A percentile compares a stretch with the other conserved stretches of the same genome.
These are phyloP conservation scores for Peromyscus polionotus DNA, from an alignment of 2,113 vertebrate genomes.

Conservation along the genomic window DNA sequence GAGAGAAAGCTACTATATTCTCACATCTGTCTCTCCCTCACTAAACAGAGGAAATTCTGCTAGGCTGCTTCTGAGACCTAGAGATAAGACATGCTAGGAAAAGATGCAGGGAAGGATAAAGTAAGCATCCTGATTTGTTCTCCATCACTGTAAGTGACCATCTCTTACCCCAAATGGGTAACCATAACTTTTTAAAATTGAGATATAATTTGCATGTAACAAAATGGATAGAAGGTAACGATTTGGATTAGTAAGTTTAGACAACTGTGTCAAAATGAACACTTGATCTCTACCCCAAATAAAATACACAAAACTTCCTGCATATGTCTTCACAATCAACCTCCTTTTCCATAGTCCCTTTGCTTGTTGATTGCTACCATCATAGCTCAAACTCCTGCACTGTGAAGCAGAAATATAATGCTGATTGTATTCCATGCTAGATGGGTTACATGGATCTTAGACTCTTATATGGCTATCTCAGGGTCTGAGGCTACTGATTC, in stretches of 20 bases:
- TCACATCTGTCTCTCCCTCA: not conserved
- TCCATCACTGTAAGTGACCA: not conserved
- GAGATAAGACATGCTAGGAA: not conserved
- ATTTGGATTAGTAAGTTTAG: constrained; percentile 18
- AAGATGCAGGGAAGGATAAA: not conserved
- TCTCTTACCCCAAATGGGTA: not conserved
- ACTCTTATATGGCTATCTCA: not conserved
- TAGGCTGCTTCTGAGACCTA: not conserved
- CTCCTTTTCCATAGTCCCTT: not conserved
- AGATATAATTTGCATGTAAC: not conserved
- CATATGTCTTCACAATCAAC: not conserved
- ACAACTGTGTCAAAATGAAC: not conserved
- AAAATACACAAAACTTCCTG: not conserved
- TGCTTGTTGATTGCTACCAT: not conserved
- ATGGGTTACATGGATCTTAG: not conserved
- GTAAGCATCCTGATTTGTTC: not conserved
- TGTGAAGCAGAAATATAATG: not conserved
- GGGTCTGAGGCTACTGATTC: not conserved
- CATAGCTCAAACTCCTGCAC: not conserved
- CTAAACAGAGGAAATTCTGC: not conserved
- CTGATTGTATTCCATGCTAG: not conserved
- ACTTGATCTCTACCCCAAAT: not conserved
- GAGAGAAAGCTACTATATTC: not conserved
- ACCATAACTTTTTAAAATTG: not conserved
- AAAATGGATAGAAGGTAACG: not conserved